Base-by-base conservation (phyloP, 2,888 invertebrate species). In the Cryptus armator region DNA sequence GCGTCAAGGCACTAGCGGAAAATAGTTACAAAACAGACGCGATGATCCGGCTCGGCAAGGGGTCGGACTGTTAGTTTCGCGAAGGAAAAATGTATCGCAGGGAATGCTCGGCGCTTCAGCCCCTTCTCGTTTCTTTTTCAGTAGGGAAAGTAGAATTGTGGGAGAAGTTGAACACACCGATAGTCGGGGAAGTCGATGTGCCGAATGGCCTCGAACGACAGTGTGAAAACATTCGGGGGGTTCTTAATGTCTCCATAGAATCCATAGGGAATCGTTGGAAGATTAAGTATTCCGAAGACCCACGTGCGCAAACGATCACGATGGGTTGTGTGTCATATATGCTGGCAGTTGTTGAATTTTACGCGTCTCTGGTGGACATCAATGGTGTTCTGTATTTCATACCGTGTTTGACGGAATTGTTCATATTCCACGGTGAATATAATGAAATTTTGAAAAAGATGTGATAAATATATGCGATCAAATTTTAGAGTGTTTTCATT, bases 21-120 rank as follows among this genome's bases (percentile, higher is more conserved):
- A 91, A 91, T 91, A 89, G 90, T 91, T 91, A 91, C 91, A 91
- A 91, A 91, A 91, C 91, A 91, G 91, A 89, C 88, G 89, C 80
- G 78, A 79, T 84, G 74, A 81, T 84, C 84, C 74, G 78, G 37
- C 48, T 66, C 67, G 82, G 79, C 81, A 85, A 74, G 66, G 71
- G 81, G 87, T 83, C 84, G 80, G 46, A 51, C 24, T 64, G 74
- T 7, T 43, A 7, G 37, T 2, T 16, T 46, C 62, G 43, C 70
- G 59, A 14, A 74, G 79, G 72, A 76, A 68, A 78, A 84, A 81
- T 62, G 29, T 56, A 19, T 48, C 32, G 62, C 64, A 79, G 67
- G 79, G 81, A 84, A 75, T 74, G 62, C 62, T 14, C 43, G 71
- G 32, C 59, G 72, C 75, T 62, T 76, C 29, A 12, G 12, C 37